These are phyloP conservation scores for Drosophila aldrichi DNA, from an alignment of 2,888 invertebrate species.

Conservation along the genomic window DNA sequence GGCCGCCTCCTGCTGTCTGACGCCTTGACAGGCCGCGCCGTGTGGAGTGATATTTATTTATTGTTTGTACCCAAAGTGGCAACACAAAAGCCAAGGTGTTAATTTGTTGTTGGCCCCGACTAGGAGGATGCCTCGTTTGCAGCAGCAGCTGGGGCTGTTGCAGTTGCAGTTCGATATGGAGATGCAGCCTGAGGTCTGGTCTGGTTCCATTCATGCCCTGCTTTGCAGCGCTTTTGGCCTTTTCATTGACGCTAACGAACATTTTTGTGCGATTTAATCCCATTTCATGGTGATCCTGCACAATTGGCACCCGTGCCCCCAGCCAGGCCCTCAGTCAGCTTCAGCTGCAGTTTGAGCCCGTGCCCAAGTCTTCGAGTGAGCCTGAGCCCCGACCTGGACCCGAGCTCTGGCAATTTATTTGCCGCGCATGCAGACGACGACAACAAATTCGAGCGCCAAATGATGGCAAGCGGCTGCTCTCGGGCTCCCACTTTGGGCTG, in stretches of 20 bases:
- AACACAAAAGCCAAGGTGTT: constrained; percentile 82
- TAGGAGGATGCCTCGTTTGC: constrained; percentile 55
- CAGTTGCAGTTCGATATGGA: constrained; percentile 51
- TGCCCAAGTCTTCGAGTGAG: constrained; percentile 43
- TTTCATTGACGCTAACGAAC: constrained; percentile 82
- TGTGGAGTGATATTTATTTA: constrained; percentile 80
- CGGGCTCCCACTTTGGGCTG: constrained; percentile 73
- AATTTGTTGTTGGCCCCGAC: constrained; percentile 79
- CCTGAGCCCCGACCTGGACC: constrained; percentile 15
- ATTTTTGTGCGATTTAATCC: constrained; percentile 84
- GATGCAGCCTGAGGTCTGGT: constrained; percentile 32
- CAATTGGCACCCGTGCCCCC: constrained; percentile 59
- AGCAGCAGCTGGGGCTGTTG: constrained; percentile 12
- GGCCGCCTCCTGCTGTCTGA: constrained; percentile 1
- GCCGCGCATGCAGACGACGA: constrained; percentile 72
- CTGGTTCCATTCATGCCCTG: constrained; percentile 68
- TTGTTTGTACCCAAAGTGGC: constrained; percentile 83
- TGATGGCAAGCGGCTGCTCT: constrained; percentile 73
- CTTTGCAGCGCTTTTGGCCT: constrained; percentile 66
- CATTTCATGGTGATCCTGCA: constrained; percentile 84
- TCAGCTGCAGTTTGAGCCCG: constrained; percentile 31
- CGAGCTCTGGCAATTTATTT: constrained; percentile 73
- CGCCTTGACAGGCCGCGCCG: constrained; percentile 64
- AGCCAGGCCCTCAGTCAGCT: constrained; percentile 17
- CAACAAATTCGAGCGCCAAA: constrained; percentile 81